Evolutionary conservation across 2,113 vertebrate species (phyloP), one percentile per base, ranked within the genome.

Genomic region (Scytalopus superciliaris): DNA sequence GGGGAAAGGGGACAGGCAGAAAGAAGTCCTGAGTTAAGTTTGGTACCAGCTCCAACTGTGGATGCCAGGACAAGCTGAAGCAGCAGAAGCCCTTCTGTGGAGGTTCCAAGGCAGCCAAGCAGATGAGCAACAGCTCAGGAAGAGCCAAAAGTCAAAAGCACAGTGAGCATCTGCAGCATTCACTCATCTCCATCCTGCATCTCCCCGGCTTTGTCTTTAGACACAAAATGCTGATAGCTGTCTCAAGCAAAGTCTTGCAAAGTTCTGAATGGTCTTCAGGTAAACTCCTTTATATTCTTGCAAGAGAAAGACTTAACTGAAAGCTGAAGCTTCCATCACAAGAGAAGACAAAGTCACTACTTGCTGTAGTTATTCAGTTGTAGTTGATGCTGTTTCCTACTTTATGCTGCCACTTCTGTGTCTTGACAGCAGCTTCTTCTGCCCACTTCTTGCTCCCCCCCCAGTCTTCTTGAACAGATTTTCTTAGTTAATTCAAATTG

Each of bases 401-500:
- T 67, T 85, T 42, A 45, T 59, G 27, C 18, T 68, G 39, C 10
- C 25, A 70, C 18, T 67, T 80, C 6, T n/a, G 21, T 39, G 35
- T 39, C 40, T 64, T 57, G 24, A 69, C 22, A 59, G 37, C 33
- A 84, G 33, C 42, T 69, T 40, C 19, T 52, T 13, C 14, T 17
- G 7, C 1, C 0, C 2, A n/a, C n/a, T n/a, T n/a, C n/a, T n/a
- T n/a, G n/a, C n/a, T 3, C 17, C 17, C 7, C 10, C 30, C 39
- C 11, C 17, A 40, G 25, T 19, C 18, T 25, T 82, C 64, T 57
- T 78, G 39, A 31, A 82, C 24, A 49, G 3, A 72, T 62, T 75
- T 74, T 47, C 72, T 47, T 35, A 50, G 6, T 68, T 76, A 47
- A 69, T 67, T 87, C 8, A 49, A 74, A 73, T 74, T n/a, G 13